These are phyloP conservation scores for Brachionus paranguensis DNA, from an alignment of 1,140 invertebrate species.

Conservation along the genomic window DNA sequence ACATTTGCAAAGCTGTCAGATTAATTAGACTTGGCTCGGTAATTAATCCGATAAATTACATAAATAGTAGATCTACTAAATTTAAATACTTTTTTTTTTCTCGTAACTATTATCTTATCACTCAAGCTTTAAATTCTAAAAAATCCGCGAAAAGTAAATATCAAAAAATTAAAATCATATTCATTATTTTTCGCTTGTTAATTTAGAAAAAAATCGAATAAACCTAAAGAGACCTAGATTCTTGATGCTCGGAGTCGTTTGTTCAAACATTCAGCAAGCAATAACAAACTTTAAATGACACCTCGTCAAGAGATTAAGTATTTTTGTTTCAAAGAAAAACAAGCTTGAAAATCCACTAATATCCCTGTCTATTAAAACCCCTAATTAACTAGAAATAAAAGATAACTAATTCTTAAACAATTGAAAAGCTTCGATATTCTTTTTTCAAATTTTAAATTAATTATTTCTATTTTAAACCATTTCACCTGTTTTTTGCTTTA, in stretches of 20 bases:
- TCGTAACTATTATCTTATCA: conserved; percentile 12
- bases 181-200: neutral
- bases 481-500: neutral
- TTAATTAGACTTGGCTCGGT: neutral
- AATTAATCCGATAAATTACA: neutral
- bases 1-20: neutral
- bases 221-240: neutral
- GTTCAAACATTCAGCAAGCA: neutral
- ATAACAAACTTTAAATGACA: neutral
- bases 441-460: neutral
- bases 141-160: neutral
- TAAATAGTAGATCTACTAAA: neutral
- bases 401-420: neutral
- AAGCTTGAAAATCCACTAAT: neutral
- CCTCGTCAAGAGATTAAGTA: neutral
- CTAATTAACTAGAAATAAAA: neutral
- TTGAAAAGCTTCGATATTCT: neutral
- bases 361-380: neutral
- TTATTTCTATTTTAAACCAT: neutral
- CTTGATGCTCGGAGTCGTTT: neutral
- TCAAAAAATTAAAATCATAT: neutral
- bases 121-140: neutral
- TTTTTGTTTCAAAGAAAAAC: neutral
- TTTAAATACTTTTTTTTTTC: neutral
- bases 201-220: neutral